Evolutionary conservation across 2,888 invertebrate genomes (phyloP), one percentile per base, ranked within the genome.

Genomic region (Miltochrista miniata): DNA sequence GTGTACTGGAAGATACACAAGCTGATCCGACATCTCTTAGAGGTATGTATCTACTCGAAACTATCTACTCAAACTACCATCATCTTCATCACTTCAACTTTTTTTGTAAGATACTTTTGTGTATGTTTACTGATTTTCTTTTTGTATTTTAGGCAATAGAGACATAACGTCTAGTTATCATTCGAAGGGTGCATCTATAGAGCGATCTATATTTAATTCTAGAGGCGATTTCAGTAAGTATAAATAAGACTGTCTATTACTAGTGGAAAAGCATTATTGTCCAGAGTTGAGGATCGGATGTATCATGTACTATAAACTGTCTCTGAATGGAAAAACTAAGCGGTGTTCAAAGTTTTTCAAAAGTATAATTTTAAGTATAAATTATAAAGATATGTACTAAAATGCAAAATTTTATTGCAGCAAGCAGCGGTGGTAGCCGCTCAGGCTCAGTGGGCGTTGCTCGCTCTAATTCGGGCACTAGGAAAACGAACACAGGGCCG

Each of bases 141-240:
- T 3, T 12, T 13, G 49, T 53, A 12, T 74, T 76, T 51, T 62
- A 90, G 89, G 76, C 51, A 85, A 76, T 64, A 85, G 87, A 65
- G 90, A 90, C 45, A 72, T 84, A 60, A 57, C 81, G 1, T 67
- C 84, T 33, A 78, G 69, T 56, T 90, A 89, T 62, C 82, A 87
- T 61, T 84, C 90, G 30, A 92, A 92, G 74, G 87, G 87, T 43
- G 87, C 87, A 39, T 92, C 92, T 2, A 91, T 92, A 51, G 92
- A 92, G 68, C 76, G 91, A 51, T 92, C 92, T 0, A 90, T 90
- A 48, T 92, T 92, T 58, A 90, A 84, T 59, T 84, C 89, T 11
- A 79, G 85, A 70, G 80, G 76, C 54, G 89, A 90, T 44, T 87
- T 81, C 58, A 74, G 89, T 90, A 71, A 87, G 87, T 86, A 59